Evolutionary conservation across 2,113 vertebrate genomes (phyloP), one percentile per base, ranked within the genome.

Genomic region (Platichthys stellatus): DNA sequence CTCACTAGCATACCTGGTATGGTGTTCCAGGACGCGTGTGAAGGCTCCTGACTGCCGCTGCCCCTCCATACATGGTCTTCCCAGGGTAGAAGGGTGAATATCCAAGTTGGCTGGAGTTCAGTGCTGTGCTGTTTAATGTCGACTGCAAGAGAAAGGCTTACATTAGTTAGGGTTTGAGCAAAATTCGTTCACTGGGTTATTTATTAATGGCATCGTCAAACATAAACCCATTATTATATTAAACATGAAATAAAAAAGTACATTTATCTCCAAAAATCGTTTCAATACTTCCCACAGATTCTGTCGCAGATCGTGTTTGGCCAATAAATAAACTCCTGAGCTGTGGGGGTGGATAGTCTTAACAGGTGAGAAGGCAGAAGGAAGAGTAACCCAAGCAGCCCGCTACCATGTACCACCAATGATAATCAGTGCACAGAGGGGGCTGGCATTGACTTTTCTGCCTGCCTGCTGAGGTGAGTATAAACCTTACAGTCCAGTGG

Each of bases 31-130:
- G 89, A 54, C 93, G 95, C 0, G 65, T 56, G 77, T 95, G 96
- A 31, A 92, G 83, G 47, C 92, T 92, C 79, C 94, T 95, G 13
- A 88, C 87, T 60, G 96, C 96, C 66, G 98, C 94, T 63, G 97
- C 97, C n/a, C 98, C 98, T 53, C 98, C 98, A 0, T 99, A 99
- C 0, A 88, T 96, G 23, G 98, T 99, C 93, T 99, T 99, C 69
- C 98, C 98, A 59, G 97, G 96, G 87, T 99, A 99, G 93, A 97
- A 99, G 0, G 97, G 96, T 72, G 98, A 99, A 90, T 98, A 96
- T 35, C 98, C 97, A 76, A 97, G 94, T 62, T 97, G 96, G 83
- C 96, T 97, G 70, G 96, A 95, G 93, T 96, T 98, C 78, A 97
- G 92, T 86, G 94, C 47, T 47, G 96, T 96, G 84, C 92, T 95